Evolutionary conservation across 2,113 vertebrate genomes (phyloP).

Genomic region (Dermatemys mawii): DNA sequence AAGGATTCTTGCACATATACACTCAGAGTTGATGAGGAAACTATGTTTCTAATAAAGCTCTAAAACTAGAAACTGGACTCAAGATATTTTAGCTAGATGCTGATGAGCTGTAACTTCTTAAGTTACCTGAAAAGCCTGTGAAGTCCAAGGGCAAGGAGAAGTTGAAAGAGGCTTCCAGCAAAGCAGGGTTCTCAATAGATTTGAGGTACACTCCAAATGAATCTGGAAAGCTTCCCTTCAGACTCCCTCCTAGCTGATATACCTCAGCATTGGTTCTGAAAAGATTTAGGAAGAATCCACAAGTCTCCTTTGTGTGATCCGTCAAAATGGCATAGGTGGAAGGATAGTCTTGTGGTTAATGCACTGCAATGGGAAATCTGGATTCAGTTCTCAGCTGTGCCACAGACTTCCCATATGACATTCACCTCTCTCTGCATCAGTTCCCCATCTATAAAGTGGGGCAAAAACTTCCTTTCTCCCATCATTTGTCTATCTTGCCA

Average conservation of each 20-base stretch:
- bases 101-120: not conserved
- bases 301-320: not conserved
- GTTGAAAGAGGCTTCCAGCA: not conserved
- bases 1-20: not conserved
- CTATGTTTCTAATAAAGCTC: not conserved
- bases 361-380: not conserved
- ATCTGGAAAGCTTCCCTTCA: not conserved
- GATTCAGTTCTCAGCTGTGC: not conserved
- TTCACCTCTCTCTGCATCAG: not conserved
- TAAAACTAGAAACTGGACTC: not conserved
- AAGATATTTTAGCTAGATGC: not conserved
- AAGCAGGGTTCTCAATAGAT: not conserved
- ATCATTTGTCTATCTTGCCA: not conserved
- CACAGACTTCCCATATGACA: not conserved
- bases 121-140: not conserved
- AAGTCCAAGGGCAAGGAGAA: not conserved
- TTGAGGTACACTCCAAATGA: not conserved
- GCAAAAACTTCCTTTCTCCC: not conserved
- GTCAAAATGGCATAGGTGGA: not conserved
- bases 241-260: accelerated
- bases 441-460: not conserved
- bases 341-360: not conserved
- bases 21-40: not conserved
- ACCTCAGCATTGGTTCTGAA: not conserved
- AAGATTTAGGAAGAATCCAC: not conserved